Evolutionary conservation across 2,797 vertebrate genomes (phyloP), one percentile per base, ranked within the genome.

Genomic region (Pseudopleuronectes americanus): DNA sequence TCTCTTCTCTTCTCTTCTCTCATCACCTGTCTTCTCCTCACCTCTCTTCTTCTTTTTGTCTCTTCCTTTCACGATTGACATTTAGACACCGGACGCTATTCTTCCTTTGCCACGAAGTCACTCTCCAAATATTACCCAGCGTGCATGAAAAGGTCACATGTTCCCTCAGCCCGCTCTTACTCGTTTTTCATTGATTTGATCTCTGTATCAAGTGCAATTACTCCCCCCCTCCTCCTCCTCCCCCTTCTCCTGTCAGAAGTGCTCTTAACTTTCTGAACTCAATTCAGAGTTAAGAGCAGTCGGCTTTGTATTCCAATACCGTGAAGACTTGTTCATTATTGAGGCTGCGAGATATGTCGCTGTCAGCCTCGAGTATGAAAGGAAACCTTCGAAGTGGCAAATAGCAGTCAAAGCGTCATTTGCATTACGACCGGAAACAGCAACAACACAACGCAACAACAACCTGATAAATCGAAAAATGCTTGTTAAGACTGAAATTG

Each of bases 71-170:
- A 64, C 45, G 52, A 68, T 56, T 80, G 79, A 51, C 73, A 76
- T 82, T 83, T 69, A 60, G 53, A 80, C 63, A 36, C 26, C 17
- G 8, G 58, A 69, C 49, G 71, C 22, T n/a, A 57, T 60, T 71
- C 22, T 57, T 17, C 48, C 58, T 73, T 16, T 62, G 31, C 21
- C 16, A 23, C 55, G 9, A 45, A 71, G 53, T 31, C 66, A 54
- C 55, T 64, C 31, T 77, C 47, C 49, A 77, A 78, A 72, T 60
- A 57, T 68, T 26, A 14, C 36, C 45, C 3, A 64, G 56, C 64
- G 45, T 21, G 9, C 26, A 70, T 45, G 51, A 75, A 85, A 87
- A 87, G 78, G 82, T 84, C 74, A 77, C 36, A 45, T 57, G 55
- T 64, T 57, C 48, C 77, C 41, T 31, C 47, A 3, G 45, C 67